Conservation (phyloP, 1,140 invertebrate genomes). For the Drusus annulatus region DNA sequence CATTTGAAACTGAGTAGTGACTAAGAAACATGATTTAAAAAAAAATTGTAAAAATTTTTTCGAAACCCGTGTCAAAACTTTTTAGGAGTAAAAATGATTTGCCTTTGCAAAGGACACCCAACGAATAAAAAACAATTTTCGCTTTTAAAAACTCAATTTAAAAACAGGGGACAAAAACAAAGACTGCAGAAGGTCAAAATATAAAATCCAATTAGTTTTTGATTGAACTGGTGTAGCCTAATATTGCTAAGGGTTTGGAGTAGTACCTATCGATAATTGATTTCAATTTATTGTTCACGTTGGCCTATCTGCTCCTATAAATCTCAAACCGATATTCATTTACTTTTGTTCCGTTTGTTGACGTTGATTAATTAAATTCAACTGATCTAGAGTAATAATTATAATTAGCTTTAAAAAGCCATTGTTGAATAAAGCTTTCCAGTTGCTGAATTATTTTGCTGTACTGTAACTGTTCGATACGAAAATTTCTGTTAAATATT, state of each 20-base stretch:
- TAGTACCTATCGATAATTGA: constrained; percentile 10
- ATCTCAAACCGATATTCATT: constrained; percentile 26
- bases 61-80: no score
- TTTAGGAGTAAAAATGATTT: no score
- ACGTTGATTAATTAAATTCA: constrained; percentile 32
- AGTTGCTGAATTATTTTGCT: not conserved
- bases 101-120: no score
- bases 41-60: no score
- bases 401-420: constrained; percentile 9
- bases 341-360: constrained; percentile 21
- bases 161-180: not conserved
- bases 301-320: not conserved
- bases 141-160: not conserved
- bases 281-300: constrained; percentile 18
- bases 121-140: not conserved
- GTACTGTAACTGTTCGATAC: no score
- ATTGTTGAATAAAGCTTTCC: not conserved
- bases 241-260: constrained; percentile 27
- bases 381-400: constrained; percentile 7
- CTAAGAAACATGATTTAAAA: no score
- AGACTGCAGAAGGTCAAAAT: constrained; percentile 17
- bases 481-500: no score
- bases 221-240: constrained; percentile 13
- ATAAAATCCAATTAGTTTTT: constrained; percentile 33
- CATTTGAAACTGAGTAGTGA: no score